Evolutionary conservation across 2,797 vertebrate genomes (phyloP).

Genomic region (Eleutherodactylus coqui): DNA sequence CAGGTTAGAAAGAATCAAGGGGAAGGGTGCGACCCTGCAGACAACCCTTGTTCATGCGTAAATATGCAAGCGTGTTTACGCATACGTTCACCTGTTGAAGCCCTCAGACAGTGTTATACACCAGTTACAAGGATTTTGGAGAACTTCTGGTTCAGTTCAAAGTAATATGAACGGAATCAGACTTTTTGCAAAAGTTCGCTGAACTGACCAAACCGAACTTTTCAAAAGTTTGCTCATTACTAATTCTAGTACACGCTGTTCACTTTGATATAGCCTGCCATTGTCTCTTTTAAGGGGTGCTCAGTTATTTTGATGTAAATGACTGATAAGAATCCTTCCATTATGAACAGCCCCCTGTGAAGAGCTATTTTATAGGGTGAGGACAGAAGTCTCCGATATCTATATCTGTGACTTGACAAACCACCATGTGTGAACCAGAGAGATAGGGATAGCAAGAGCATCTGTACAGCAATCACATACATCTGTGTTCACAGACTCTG

Average conservation of each 20-base stretch:
- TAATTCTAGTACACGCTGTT: neutral
- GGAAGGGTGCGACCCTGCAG: too few species aligned
- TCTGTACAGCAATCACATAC: neutral
- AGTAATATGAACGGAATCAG: too few species aligned
- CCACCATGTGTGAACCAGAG: neutral
- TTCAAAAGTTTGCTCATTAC: too few species aligned
- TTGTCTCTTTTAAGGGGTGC: neutral
- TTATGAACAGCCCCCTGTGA: neutral
- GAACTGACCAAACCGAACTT: too few species aligned
- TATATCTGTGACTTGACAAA: neutral
- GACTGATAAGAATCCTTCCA: neutral
- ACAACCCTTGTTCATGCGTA: too few species aligned
- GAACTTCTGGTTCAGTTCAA: too few species aligned
- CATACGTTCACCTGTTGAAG: too few species aligned
- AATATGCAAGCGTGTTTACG: too few species aligned
- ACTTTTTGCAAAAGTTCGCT: too few species aligned
- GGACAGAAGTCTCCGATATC: neutral
- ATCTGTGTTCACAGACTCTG: neutral
- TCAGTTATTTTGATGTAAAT: neutral
- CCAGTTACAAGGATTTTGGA: too few species aligned
- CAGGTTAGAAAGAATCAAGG: too few species aligned
- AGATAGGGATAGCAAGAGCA: neutral
- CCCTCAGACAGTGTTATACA: too few species aligned
- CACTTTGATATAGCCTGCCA: neutral
- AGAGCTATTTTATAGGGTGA: neutral